These are phyloP conservation scores for Tupaia chinensis DNA, from an alignment of 2,113 vertebrate genomes.

Conservation along the genomic window DNA sequence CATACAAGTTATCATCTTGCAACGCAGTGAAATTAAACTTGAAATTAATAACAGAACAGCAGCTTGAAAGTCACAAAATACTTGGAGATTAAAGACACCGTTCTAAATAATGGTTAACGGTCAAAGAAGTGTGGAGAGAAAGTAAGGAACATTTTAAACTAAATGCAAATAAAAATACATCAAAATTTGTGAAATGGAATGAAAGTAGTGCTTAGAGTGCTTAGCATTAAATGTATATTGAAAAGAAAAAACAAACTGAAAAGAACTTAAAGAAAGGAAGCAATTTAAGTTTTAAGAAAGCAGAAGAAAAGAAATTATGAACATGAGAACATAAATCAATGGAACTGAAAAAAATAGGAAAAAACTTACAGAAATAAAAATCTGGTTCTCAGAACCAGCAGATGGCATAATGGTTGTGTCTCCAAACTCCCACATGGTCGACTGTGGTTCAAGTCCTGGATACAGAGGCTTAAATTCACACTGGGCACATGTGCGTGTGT, in stretches of 20 bases:
- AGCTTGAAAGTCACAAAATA: neutral
- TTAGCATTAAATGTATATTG: neutral
- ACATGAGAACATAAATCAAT: neutral
- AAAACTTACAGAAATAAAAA: conserved; percentile 13
- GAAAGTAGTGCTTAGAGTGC: neutral
- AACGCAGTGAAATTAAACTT: neutral
- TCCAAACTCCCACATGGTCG: too few relatives aligned
- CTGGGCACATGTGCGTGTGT: too few relatives aligned
- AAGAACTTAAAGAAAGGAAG: neutral
- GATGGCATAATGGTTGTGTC: too few relatives aligned
- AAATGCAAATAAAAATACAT: conserved; percentile 28
- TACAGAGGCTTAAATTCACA: too few relatives aligned
- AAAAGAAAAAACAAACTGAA: conserved; percentile 35
- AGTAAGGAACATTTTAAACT: neutral
- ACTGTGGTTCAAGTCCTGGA: too few relatives aligned
- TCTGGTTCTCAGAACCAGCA: neutral
- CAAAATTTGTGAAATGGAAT: neutral
- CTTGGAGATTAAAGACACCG: neutral
- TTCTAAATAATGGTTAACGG: neutral
- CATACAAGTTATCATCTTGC: neutral
- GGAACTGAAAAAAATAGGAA: neutral
- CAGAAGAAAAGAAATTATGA: neutral
- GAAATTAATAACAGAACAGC: conserved; percentile 25
- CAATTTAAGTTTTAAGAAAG: neutral
- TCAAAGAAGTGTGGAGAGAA: neutral